phyloP scores from a whole-genome alignment of 2,888 invertebrate genomes.

The Rosalia funebris region DNA sequence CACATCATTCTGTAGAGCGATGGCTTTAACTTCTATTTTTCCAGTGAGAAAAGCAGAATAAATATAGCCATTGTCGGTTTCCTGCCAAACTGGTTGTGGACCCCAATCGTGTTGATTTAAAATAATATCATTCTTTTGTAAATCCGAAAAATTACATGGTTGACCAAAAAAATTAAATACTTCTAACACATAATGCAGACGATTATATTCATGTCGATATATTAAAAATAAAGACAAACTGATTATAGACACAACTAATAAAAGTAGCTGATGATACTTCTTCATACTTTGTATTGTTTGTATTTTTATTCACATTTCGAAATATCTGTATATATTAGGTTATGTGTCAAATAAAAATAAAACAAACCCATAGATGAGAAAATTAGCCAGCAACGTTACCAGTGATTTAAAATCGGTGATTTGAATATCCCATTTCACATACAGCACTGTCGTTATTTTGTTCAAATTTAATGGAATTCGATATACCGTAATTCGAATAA shows the following conservation, averaged over 20 bases:
- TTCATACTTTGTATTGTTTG: constrained; percentile 69
- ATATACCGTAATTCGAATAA: too few species aligned
- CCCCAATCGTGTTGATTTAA: constrained; percentile 70
- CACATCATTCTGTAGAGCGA: constrained; percentile 70
- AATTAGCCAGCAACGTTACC: too few species aligned
- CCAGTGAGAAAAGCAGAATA: constrained; percentile 75
- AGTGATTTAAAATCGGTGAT: too few species aligned
- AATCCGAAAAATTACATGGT: constrained; percentile 66
- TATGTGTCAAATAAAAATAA: too few species aligned
- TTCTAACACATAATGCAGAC: constrained; percentile 83
- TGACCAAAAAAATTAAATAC: constrained; percentile 88
- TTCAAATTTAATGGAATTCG: too few species aligned
- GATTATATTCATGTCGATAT: constrained; percentile 87
- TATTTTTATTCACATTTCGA: constrained; percentile 24
- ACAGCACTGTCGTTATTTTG: too few species aligned
- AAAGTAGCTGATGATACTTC: constrained; percentile 83
- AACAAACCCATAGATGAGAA: too few species aligned
- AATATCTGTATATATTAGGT: too few species aligned
- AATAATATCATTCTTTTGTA: constrained; percentile 62
- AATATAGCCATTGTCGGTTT: constrained; percentile 71
- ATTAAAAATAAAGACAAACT: constrained; percentile 81
- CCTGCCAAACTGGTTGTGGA: constrained; percentile 75
- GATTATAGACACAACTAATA: constrained; percentile 76
- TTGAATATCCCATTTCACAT: too few species aligned
- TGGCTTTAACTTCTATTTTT: constrained; percentile 68